phyloP scores from a whole-genome alignment of 2,797 vertebrate genomes.

The Manis pentadactyla region DNA sequence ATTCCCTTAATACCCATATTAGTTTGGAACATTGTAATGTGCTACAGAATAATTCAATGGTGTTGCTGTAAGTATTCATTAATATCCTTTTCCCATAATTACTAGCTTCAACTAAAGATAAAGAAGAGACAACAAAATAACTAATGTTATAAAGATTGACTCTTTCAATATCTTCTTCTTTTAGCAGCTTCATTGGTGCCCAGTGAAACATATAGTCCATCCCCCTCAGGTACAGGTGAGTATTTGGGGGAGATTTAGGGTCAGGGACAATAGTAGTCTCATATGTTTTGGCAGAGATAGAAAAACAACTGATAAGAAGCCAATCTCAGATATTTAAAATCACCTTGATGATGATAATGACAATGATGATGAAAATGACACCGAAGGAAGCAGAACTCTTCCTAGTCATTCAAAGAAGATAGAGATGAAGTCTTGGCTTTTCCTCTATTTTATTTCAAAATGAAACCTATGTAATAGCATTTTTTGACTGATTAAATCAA shows the following conservation, averaged over 20 bases:
- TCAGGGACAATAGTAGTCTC: neutral
- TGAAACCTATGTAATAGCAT: neutral
- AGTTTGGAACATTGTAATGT: neutral
- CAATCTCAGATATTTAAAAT: neutral
- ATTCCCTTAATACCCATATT: neutral
- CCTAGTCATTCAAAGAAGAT: neutral
- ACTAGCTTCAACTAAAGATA: neutral
- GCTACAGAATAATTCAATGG: neutral
- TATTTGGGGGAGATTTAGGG: neutral
- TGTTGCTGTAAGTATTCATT: neutral
- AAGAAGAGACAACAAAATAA: slow-evolving; percentile 10
- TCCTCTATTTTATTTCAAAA: neutral
- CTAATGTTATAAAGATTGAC: neutral
- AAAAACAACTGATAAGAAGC: neutral
- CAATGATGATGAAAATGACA: neutral
- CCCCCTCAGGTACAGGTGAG: slow-evolving; percentile 21
- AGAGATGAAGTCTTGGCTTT: neutral
- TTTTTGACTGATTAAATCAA: neutral
- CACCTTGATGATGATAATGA: neutral
- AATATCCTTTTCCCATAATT: neutral
- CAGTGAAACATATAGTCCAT: neutral
- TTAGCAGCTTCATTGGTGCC: slow-evolving; percentile 19
- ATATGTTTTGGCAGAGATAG: neutral
- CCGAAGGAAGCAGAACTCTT: neutral
- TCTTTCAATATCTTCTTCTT: slow-evolving; percentile 12